phyloP scores from a whole-genome alignment of 2,113 vertebrate species.

The Halichoerus grypus region DNA sequence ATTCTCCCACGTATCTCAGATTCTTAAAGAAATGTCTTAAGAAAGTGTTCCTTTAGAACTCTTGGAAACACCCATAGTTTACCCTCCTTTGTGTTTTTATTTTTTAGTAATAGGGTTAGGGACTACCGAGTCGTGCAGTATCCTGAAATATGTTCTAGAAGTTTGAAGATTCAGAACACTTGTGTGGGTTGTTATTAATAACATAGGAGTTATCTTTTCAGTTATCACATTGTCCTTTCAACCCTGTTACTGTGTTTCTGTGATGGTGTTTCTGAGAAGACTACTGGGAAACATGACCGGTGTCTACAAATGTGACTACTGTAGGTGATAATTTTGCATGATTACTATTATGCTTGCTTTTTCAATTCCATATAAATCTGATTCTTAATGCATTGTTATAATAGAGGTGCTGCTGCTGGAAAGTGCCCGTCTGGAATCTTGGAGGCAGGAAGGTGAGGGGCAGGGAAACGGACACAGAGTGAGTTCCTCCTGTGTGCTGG shows the following conservation, averaged over 20 bases:
- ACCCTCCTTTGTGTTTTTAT: background rate
- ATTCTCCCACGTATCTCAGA: background rate
- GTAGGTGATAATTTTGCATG: background rate
- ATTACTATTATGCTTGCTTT: background rate
- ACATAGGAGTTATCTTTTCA: background rate
- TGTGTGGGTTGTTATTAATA: constrained; percentile 8
- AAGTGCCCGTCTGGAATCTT: background rate
- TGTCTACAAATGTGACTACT: background rate
- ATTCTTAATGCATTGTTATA: background rate
- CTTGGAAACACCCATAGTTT: background rate
- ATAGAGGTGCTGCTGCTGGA: background rate
- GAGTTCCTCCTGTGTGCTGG: background rate
- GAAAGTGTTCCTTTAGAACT: background rate
- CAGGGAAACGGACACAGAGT: background rate
- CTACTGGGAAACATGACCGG: background rate
- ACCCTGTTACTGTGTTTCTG: background rate
- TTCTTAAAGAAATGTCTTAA: constrained; percentile 27
- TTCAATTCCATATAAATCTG: background rate
- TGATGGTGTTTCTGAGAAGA: constrained; percentile 2
- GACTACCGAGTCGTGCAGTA: too few relatives aligned
- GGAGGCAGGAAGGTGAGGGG: background rate
- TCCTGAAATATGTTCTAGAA: background rate
- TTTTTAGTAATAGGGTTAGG: background rate
- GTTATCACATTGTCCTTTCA: background rate
- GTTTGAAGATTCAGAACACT: background rate